phyloP scores from a whole-genome alignment of 1,140 invertebrate species.

The Trachelipus rathkii region DNA sequence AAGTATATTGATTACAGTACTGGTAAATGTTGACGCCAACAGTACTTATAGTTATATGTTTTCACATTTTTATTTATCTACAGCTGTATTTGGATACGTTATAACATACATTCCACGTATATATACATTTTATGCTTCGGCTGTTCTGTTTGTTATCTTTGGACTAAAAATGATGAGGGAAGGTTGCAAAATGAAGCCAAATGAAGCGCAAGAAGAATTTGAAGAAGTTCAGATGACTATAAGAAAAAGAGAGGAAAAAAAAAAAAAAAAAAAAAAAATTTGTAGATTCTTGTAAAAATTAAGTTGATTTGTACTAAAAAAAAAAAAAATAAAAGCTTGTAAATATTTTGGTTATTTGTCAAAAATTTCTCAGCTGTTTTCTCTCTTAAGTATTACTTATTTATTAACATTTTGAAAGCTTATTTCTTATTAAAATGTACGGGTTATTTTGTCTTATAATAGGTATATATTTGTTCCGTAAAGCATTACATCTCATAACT shows the following conservation, averaged over 20 bases:
- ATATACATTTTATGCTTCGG: conserved; percentile 94
- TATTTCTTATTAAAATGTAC: too few species aligned
- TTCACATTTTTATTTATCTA: background rate
- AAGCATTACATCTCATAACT: too few species aligned
- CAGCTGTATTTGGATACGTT: conserved; percentile 75
- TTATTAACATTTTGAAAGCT: background rate
- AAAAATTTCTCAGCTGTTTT: background rate
- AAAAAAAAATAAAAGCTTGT: background rate
- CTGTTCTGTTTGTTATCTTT: conserved; percentile 91
- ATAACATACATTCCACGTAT: conserved; percentile 84
- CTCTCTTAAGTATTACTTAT: too few species aligned
- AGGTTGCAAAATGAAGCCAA: conserved; percentile 88
- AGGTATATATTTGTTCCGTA: too few species aligned
- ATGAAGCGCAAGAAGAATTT: conserved; percentile 91
- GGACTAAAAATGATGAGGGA: conserved; percentile 98
- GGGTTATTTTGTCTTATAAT: too few species aligned
- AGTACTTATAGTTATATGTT: too few species aligned
- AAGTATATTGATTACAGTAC: too few species aligned
- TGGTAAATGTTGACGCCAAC: too few species aligned
- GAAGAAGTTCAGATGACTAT: too few species aligned
- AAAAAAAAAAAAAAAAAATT: too few species aligned
- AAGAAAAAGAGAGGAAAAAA: conserved; percentile 89
- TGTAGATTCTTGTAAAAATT: too few species aligned
- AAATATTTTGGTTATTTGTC: background rate
- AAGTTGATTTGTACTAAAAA: too few species aligned